Base-by-base conservation (phyloP, 2,888 invertebrate species). In the Nomada fucata region DNA sequence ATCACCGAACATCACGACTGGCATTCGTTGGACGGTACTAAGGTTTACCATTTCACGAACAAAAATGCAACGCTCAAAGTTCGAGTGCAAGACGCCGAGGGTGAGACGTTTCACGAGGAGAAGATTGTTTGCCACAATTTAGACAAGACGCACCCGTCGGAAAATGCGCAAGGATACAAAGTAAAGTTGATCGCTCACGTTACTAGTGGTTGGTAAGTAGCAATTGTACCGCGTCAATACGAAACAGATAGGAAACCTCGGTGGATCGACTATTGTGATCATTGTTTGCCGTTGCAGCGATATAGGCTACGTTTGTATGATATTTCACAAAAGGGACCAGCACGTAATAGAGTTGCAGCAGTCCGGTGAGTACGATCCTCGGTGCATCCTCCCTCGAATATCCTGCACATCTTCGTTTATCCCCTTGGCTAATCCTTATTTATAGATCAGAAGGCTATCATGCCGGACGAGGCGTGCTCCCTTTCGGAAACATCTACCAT, bases 301-400 rank as follows among this genome's bases (percentile, higher is more conserved):
- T 90, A 97, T 96, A 47, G 97, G 97, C 4, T 97, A 97, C 93
- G 96, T 96, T 52, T 97, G 97, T 92, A 96, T 97, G 94, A 95
- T 95, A 88, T 96, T 97, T 93, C 95, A 96, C 93, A 96, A 95
- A 70, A 95, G 97, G 71, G 96, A 96, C 83, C 94, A 95, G 68
- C 95, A 95, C 89, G 96, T 97, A 47, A 96, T 97, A 87, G 97
- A 97, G 94, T 94, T 97, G 79, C 96, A 96, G 90, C 95, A 96
- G 90, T 96, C 96, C 71, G 93, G 94, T 92, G 90, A 93, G 93
- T 92, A 29, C 10, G 44, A 55, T n/a, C 61, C 2, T 44, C 5
- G 2, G 20, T 69, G 4, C 2, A 13, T n/a, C 13, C 18, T n/a
- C 15, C 5, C 3, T 47, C 47, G 47, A n/a, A 15, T 23, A 1